Evolutionary conservation across 2,888 invertebrate genomes (phyloP), one percentile per base, ranked within the genome.

Genomic region (Phortica magna): DNA sequence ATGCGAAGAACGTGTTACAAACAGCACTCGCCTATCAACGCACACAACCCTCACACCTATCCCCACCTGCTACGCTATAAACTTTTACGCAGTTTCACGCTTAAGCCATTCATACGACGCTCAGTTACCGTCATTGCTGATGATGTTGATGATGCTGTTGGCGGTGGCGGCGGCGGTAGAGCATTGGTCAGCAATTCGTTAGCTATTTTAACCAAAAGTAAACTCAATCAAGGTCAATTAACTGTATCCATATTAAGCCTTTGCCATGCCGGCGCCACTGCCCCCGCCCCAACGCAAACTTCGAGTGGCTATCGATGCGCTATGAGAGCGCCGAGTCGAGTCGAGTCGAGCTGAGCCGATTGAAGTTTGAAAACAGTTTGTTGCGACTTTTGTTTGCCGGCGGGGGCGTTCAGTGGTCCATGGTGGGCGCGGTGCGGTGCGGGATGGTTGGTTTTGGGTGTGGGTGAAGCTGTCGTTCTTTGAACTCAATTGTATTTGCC

Each of bases 171-270:
- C 9, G 48, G 9, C 48, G 48, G 3, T 14, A 14, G 2, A 48
- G 14, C 48, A 31, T 48, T 48, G 48, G 48, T 14, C 48, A 48
- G 48, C 22, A 61, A 19, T 61, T 43, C 17, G 12, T 72, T 19
- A 10, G 48, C 17, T 42, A 74, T 76, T 78, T 78, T 78, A 79
- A 64, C 81, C 82, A 83, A 85, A 86, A 82, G 48, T 80, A 80
- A 83, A 83, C 85, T 81, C 84, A 88, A 89, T 90, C 90, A 90
- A 90, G 90, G 90, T 89, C 89, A 90, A 88, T 89, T 90, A 90
- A 89, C 90, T 88, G 89, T 90, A 85, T 81, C 85, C 88, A 89
- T 84, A 85, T 84, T 82, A 82, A 88, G 85, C 80, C 78, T 75
- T 76, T 65, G 65, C 75, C 77, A 1, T 9, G 55, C 77, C 68